Evolutionary conservation across 2,888 invertebrate species (phyloP).

Genomic region (Chrysolina haemoptera): DNA sequence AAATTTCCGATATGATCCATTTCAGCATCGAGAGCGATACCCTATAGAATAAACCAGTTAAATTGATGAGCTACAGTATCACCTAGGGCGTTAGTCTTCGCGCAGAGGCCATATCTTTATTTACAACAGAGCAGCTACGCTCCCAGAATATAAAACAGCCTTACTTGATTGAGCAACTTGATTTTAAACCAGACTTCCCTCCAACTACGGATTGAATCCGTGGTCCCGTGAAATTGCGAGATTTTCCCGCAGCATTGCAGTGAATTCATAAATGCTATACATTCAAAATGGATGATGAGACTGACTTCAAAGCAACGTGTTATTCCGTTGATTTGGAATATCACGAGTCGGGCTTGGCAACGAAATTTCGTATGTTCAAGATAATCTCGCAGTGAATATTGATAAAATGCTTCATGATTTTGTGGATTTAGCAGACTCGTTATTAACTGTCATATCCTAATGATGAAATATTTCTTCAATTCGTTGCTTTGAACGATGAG

Average conservation of each 20-base stretch:
- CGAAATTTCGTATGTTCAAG: not conserved
- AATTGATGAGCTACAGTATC: conserved; percentile 48
- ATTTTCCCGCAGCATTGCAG: conserved; percentile 53
- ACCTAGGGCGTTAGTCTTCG: conserved; percentile 48
- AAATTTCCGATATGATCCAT: not conserved
- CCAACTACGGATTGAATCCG: conserved; percentile 66
- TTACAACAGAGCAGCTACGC: conserved; percentile 67
- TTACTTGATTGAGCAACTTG: conserved; percentile 70
- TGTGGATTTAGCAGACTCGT: no score
- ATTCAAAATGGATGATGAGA: conserved; percentile 43
- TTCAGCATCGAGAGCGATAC: not conserved
- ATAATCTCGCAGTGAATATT: no score
- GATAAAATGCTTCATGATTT: no score
- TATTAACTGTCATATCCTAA: no score
- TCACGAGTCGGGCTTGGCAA: not conserved
- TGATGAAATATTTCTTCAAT: no score
- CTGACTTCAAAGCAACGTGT: conserved; percentile 32
- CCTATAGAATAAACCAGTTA: conserved; percentile 40
- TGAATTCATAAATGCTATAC: conserved; percentile 55
- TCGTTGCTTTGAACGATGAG: no score
- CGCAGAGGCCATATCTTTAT: conserved; percentile 70
- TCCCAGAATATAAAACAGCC: conserved; percentile 67
- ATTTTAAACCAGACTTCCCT: conserved; percentile 69
- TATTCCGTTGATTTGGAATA: conserved; percentile 12
- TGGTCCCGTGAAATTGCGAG: conserved; percentile 57